phyloP scores from a whole-genome alignment of 2,113 vertebrate genomes.

The Syngnathus typhle region DNA sequence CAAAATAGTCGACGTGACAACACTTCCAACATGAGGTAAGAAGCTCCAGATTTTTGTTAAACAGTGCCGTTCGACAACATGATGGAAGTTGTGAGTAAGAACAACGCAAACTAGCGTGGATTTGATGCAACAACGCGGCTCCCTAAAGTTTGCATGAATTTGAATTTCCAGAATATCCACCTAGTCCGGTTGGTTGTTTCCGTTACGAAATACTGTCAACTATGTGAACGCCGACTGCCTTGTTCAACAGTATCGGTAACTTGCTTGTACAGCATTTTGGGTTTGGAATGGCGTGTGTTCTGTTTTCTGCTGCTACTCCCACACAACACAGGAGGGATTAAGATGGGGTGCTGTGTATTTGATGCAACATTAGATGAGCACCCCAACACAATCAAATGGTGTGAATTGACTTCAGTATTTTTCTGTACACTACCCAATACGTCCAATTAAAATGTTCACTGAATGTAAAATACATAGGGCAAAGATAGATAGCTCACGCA shows the following conservation, averaged over 20 bases:
- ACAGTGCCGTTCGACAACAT: neutral
- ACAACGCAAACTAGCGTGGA: neutral
- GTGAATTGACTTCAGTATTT: neutral
- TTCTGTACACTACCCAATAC: neutral
- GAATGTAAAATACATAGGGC: neutral
- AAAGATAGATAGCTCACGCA: neutral
- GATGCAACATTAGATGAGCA: constrained; percentile 23
- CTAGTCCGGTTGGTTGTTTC: neutral
- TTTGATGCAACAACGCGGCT: neutral
- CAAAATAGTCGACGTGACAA: constrained; percentile 18
- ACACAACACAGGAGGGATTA: constrained; percentile 34
- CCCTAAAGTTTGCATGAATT: neutral
- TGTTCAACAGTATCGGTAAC: neutral
- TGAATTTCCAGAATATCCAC: neutral
- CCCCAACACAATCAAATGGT: neutral
- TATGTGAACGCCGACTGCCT: neutral
- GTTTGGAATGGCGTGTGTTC: constrained; percentile 27
- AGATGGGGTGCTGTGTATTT: constrained; percentile 26
- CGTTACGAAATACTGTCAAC: neutral
- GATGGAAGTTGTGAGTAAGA: constrained; percentile 12
- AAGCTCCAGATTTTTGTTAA: neutral
- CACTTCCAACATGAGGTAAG: constrained; percentile 69
- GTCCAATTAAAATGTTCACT: neutral
- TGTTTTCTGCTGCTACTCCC: constrained; percentile 23
- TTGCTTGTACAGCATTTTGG: constrained; percentile 30